A percentile compares a stretch with the other conserved stretches of the same genome.
Evolutionary conservation across 2,888 invertebrate species (phyloP).

Genomic region (Chaitophorus viminalis): DNA sequence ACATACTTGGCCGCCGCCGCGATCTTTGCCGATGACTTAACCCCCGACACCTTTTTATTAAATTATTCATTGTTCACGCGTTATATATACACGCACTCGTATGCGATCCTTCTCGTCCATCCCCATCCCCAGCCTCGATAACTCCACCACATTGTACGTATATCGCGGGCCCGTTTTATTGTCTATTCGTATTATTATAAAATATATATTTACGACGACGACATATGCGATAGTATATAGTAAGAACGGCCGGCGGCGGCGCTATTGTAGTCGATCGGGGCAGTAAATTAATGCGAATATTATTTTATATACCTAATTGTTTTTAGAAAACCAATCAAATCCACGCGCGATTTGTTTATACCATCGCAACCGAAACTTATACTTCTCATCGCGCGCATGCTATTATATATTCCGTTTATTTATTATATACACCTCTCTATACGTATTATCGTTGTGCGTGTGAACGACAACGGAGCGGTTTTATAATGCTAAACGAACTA

Average conservation of each 20-base stretch:
- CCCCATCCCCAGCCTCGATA: background rate
- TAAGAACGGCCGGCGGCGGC: background rate
- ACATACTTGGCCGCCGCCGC: no score
- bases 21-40: conserved; percentile 27
- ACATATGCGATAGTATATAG: no score
- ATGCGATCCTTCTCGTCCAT: background rate
- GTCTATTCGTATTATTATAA: background rate
- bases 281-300: background rate
- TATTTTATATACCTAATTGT: background rate
- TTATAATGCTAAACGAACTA: no score
- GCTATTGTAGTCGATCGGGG: background rate
- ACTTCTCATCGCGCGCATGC: no score
- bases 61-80: conserved; percentile 19
- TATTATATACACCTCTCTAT: no score
- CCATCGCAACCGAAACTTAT: background rate
- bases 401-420: background rate
- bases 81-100: background rate
- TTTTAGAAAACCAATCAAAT: conserved; percentile 6
- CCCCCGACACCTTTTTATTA: background rate
- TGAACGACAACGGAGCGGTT: background rate
- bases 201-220: no score
- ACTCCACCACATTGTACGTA: background rate
- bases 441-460: no score
- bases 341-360: background rate
- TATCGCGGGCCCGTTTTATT: background rate